A percentile compares a stretch with the other conserved stretches of the same genome.
Conservation (phyloP, 2,888 invertebrate species). For the Aspidapion aeneum region DNA sequence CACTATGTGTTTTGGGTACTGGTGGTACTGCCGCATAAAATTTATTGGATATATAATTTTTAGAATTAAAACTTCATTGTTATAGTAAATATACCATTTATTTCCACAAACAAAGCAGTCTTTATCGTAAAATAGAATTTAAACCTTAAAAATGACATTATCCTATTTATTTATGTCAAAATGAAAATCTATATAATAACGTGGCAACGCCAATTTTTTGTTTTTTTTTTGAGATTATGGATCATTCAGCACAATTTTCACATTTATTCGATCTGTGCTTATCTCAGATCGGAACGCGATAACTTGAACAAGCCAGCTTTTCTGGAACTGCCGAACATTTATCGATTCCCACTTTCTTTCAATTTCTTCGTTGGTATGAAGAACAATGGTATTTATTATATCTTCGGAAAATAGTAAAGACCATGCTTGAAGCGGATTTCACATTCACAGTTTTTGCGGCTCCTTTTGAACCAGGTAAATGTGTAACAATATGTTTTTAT, state of each 20-base stretch:
- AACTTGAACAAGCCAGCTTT: no score
- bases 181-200: no score
- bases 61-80: background rate
- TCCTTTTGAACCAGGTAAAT: conserved; percentile 15
- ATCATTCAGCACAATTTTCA: no score
- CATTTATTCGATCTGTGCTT: no score
- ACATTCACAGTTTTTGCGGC: conserved; percentile 9
- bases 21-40: background rate
- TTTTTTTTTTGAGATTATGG: no score
- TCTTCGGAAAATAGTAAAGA: conserved; percentile 8
- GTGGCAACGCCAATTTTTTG: no score
- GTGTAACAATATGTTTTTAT: conserved; percentile 10
- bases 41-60: background rate
- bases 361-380: conserved; percentile 17
- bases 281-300: no score
- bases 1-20: background rate
- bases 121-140: background rate
- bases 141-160: no score
- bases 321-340: conserved; percentile 1
- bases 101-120: background rate
- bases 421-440: conserved; percentile 10
- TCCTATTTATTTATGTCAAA: no score
- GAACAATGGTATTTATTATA: conserved; percentile 8
- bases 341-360: conserved; percentile 6
- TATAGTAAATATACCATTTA: background rate